Conservation (phyloP, 1,140 invertebrate species). For the Subanguina moxae region DNA sequence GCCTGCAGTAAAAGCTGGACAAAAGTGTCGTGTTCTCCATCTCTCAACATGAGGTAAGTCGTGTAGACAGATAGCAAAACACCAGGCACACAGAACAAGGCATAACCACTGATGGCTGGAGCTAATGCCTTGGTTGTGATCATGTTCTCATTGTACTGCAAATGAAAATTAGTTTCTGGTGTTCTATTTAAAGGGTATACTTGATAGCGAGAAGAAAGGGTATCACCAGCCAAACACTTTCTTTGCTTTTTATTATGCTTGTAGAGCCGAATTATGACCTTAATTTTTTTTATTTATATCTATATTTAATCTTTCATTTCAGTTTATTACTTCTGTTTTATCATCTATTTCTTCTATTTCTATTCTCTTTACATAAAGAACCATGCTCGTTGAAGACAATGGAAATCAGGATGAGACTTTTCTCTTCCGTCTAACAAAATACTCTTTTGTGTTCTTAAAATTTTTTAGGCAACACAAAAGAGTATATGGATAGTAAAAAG, state of each 20-base stretch:
- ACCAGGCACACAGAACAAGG: neutral
- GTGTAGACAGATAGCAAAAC: neutral
- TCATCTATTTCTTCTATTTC: too few relatives aligned
- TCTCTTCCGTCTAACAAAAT: too few relatives aligned
- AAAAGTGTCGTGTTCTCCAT: neutral
- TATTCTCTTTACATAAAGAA: too few relatives aligned
- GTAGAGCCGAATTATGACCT: neutral
- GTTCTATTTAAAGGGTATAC: neutral
- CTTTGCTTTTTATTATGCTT: neutral
- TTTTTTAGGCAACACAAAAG: too few relatives aligned
- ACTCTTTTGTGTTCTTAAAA: too few relatives aligned
- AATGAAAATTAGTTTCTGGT: neutral
- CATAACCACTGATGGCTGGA: neutral
- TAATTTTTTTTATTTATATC: too few relatives aligned
- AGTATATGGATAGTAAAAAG: too few relatives aligned
- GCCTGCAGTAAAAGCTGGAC: slow-evolving; percentile 1
- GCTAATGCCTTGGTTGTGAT: neutral
- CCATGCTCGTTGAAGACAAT: too few relatives aligned
- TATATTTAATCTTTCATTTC: too few relatives aligned
- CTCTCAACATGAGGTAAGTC: neutral
- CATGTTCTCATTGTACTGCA: slow-evolving; percentile 1
- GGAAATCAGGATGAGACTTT: too few relatives aligned
- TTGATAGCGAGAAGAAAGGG: neutral
- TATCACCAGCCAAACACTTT: neutral
- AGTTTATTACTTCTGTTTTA: too few relatives aligned